These are phyloP conservation scores for Listrodromus nycthemerus DNA, from an alignment of 2,888 invertebrate species.

Conservation along the genomic window DNA sequence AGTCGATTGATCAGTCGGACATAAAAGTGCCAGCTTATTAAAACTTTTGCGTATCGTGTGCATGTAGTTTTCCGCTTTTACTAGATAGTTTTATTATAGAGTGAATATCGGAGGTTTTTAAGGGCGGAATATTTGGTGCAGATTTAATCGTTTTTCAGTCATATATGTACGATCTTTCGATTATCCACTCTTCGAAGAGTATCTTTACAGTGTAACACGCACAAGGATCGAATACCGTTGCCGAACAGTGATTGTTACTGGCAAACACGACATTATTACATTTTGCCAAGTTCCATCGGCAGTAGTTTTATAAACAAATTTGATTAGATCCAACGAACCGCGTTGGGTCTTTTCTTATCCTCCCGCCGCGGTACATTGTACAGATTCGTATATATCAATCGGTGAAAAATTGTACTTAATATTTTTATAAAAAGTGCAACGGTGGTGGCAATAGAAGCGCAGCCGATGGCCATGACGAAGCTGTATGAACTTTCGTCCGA, in stretches of 20 bases:
- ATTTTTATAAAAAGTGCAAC: slow-evolving; percentile 47
- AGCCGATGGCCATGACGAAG: slow-evolving; percentile 4
- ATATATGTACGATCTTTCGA: slow-evolving; percentile 1
- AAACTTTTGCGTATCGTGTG: slow-evolving; percentile 17
- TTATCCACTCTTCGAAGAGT: neutral
- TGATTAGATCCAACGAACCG: slow-evolving; percentile 18
- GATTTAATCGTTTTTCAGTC: neutral
- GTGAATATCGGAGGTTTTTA: slow-evolving; percentile 11
- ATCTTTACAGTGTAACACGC: neutral
- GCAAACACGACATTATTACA: neutral
- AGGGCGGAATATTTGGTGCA: slow-evolving; percentile 33
- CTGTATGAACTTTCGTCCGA: slow-evolving; percentile 14
- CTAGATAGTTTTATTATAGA: neutral
- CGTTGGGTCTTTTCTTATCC: neutral
- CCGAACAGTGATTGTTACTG: no score
- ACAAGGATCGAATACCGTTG: neutral
- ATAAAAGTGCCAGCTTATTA: slow-evolving; percentile 4
- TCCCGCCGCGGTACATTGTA: neutral
- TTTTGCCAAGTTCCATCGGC: neutral
- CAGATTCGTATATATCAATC: slow-evolving; percentile 40
- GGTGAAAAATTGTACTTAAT: slow-evolving; percentile 65
- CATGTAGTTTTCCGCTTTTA: neutral
- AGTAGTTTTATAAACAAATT: slow-evolving; percentile 26
- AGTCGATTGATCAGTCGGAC: neutral
- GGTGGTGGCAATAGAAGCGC: slow-evolving; percentile 21